These are phyloP conservation scores for Liparis tanakae DNA, from an alignment of 2,797 vertebrate species.

Conservation along the genomic window DNA sequence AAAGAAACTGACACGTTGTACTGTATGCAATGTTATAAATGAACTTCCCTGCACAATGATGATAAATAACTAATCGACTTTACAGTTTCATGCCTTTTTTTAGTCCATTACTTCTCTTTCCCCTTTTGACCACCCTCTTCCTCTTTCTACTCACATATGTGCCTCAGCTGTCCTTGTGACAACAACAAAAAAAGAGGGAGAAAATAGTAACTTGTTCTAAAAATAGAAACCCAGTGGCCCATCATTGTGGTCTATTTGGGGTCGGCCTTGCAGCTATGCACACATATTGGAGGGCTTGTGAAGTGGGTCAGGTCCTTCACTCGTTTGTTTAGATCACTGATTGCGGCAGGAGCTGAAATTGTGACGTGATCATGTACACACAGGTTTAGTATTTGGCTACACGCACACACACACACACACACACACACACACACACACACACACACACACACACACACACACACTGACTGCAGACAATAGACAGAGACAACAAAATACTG, in stretches of 20 bases:
- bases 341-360: slow-evolving; percentile 54
- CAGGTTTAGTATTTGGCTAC: background rate
- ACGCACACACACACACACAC: background rate
- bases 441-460: background rate
- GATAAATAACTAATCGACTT: background rate
- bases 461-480: background rate
- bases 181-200: slow-evolving; percentile 1
- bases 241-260: slow-evolving; percentile 52
- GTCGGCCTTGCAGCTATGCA: slow-evolving; percentile 45
- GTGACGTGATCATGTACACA: slow-evolving; percentile 16
- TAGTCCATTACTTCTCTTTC: background rate
- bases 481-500: background rate
- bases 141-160: background rate
- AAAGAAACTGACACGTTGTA: background rate
- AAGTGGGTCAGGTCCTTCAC: slow-evolving; percentile 60
- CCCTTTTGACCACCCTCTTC: background rate
- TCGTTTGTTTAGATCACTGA: slow-evolving; percentile 59
- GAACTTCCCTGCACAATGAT: background rate
- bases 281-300: slow-evolving; percentile 51
- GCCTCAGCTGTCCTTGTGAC: slow-evolving; percentile 54
- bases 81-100: slow-evolving; percentile 1
- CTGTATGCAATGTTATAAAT: background rate
- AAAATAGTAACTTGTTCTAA: slow-evolving; percentile 62
- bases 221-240: slow-evolving; percentile 53
- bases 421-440: background rate